Evolutionary conservation across 1,140 invertebrate genomes (phyloP), one percentile per base, ranked within the genome.

Genomic region (Leptestheria dahalacensis): DNA sequence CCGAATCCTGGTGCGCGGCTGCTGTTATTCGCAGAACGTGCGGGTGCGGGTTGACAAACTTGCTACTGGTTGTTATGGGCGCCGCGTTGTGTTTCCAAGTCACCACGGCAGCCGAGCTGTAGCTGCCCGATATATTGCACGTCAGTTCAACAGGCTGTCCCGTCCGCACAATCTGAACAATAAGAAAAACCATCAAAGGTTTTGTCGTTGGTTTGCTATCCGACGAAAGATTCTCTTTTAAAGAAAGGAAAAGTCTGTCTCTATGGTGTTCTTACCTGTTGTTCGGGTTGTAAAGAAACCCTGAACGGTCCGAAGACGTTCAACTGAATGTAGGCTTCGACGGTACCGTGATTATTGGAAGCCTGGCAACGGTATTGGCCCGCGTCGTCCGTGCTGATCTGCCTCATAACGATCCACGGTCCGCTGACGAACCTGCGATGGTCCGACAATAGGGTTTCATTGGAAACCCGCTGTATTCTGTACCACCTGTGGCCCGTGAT

Each of bases 331-430:
- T 85, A 82, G 15, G 80, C 80, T 64, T 78, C 82, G 0, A 80
- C 75, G 69, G 85, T 82, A 1, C 84, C 84, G 2, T 80, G 81
- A 51, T 79, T 75, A 70, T 85, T 86, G 15, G 78, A 77, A 1
- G 82, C 79, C 2, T 78, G 73, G 68, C 83, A 86, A 48, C 82
- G 62, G 70, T 85, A 86, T 46, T 79, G 71, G 1, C 83, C 83
- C 46, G 78, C 79, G 67, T 86, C 83, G 64, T 84, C 82, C 6
- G 78, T 69, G 1, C 80, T 81, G 12, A 83, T 81, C 2, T 82
- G 81, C 68, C 85, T 83, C 52, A 86, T 80, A 1, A 21, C 25
- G 23, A 83, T 81, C 47, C 86, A 69, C 48, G 63, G 50, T 54
- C 64, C 54, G n/a, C 62, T 48, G 15, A 60, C 61, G 54, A 25